Percentiles rank a stretch among this genome's conserved stretches.
phyloP scores from a whole-genome alignment of 2,888 invertebrate species.

The Laspeyria flexula region DNA sequence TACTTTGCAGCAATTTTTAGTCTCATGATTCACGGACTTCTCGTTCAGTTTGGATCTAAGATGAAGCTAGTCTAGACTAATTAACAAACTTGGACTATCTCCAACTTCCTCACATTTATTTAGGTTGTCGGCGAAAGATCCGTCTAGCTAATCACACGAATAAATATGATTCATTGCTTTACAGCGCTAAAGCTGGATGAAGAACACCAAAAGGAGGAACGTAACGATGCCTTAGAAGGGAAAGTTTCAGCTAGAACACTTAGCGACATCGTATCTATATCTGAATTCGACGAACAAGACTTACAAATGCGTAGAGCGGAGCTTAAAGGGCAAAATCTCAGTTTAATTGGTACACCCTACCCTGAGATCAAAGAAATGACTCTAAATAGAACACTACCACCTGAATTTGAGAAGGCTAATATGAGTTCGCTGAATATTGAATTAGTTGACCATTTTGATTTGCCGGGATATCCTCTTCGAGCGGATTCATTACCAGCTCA shows the following conservation, averaged over 20 bases:
- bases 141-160: conserved; percentile 30
- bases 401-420: conserved; percentile 64
- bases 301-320: conserved; percentile 83
- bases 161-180: conserved; percentile 51
- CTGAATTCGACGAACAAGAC: conserved; percentile 90
- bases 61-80: conserved; percentile 48
- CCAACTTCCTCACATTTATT: conserved; percentile 59
- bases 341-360: conserved; percentile 54
- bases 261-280: conserved; percentile 90
- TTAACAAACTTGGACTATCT: conserved; percentile 54
- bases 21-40: conserved; percentile 30
- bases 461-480: conserved; percentile 63
- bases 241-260: conserved; percentile 89
- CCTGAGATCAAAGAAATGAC: conserved; percentile 55
- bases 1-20: conserved; percentile 16
- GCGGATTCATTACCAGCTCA: conserved; percentile 76
- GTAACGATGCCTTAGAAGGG: conserved; percentile 75
- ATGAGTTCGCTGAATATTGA: conserved; percentile 76
- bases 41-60: conserved; percentile 37
- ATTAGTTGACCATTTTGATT: conserved; percentile 64
- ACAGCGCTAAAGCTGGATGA: conserved; percentile 87
- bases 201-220: conserved; percentile 79
- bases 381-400: conserved; percentile 68
- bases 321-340: conserved; percentile 64
- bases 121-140: conserved; percentile 46